Evolutionary conservation across 1,140 invertebrate genomes (phyloP), one percentile per base, ranked within the genome.

Genomic region (Doryteuthis pealeii): DNA sequence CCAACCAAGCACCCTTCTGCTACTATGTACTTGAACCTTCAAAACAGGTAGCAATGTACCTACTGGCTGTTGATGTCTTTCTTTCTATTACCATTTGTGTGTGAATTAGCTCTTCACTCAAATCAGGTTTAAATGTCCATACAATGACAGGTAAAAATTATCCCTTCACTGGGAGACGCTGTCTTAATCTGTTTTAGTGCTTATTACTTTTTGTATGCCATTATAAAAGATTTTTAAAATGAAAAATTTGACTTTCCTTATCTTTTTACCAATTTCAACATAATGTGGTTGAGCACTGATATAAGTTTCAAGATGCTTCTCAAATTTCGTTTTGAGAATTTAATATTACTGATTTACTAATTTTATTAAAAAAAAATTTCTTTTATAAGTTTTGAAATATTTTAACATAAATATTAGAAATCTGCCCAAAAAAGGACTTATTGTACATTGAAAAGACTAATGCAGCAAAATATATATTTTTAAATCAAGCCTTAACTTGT

Each of bases 41-140:
- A 68, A 68, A 32, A 32, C 10, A 68, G 66, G 66, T 68, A 68
- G 66, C 66, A 68, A 68, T 68, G 66, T 68, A 68, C 30, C 22
- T 68, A 32, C 18, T 68, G 66, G 28, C 28, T 10, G 66, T 68
- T 68, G 66, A 68, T 68, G 66, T 68, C 15, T 68, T 68, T 68
- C 22, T 68, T 30, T 22, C 18, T 68, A 22, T 32, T 68, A 6
- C n/a, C 31, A 18, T 32, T 31, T 68, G 8, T 22, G 18, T 32
- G 15, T 62, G 26, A 68, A 32, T 33, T 68, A 68, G 30, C 18
- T 68, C 66, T 32, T 31, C 32, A 31, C 28, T 33, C 26, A 28
- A 33, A 12, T 31, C 66, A 68, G 66, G 6, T 33, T 62, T 62
- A 30, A 62, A 62, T 62, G 58, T 26, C 28, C 58, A 62, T 62